These are phyloP conservation scores for Epirrita christyi DNA, from an alignment of 2,888 invertebrate species.

Conservation along the genomic window DNA sequence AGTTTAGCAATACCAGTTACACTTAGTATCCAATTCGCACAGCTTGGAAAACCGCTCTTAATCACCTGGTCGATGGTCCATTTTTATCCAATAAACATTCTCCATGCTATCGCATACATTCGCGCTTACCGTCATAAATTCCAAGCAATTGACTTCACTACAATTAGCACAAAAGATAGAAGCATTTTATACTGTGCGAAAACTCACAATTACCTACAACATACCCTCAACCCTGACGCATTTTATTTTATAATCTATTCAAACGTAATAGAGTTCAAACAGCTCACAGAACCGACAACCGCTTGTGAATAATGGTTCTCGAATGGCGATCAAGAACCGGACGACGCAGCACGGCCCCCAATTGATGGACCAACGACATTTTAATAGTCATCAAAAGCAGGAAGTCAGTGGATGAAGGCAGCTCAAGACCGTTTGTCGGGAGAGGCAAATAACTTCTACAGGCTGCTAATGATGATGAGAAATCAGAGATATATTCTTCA, in stretches of 20 bases:
- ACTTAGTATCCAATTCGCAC: background rate
- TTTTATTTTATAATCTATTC: constrained; percentile 21
- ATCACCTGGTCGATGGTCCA: constrained; percentile 10
- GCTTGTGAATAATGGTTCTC: too few species aligned
- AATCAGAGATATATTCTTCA: too few species aligned
- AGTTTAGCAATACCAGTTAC: constrained; percentile 10
- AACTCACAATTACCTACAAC: constrained; percentile 32
- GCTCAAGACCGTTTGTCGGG: too few species aligned
- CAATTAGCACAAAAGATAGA: constrained; percentile 19
- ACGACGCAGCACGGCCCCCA: too few species aligned
- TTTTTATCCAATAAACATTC: constrained; percentile 22
- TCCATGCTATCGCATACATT: constrained; percentile 21
- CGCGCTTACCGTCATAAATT: constrained; percentile 17
- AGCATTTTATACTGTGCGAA: constrained; percentile 30
- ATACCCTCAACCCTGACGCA: constrained; percentile 26
- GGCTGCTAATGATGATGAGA: too few species aligned
- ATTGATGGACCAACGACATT: too few species aligned
- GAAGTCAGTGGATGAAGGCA: too few species aligned
- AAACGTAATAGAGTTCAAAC: constrained; percentile 10
- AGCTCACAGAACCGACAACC: too few species aligned
- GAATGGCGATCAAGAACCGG: too few species aligned
- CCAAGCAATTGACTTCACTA: constrained; percentile 26
- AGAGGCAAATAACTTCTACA: too few species aligned
- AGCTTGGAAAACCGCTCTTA: constrained; percentile 12
- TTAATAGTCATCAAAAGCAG: too few species aligned